These are phyloP conservation scores for Microtus oregoni DNA, from an alignment of 2,113 vertebrate genomes.

Conservation along the genomic window DNA sequence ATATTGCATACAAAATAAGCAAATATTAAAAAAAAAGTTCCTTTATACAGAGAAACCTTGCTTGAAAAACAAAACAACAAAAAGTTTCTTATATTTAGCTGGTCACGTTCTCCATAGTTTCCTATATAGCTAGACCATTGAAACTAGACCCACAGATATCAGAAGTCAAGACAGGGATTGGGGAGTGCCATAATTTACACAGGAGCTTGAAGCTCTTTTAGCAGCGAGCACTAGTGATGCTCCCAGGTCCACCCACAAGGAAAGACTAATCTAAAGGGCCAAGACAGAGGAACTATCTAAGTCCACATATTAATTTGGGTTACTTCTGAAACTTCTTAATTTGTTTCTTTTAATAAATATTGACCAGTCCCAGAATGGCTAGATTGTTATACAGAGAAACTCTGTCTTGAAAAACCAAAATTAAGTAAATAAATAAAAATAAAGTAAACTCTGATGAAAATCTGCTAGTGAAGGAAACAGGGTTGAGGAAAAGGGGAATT, in stretches of 20 bases:
- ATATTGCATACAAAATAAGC: no score
- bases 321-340: conserved; percentile 41
- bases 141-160: background rate
- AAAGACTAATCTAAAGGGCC: background rate
- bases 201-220: conserved; percentile 1
- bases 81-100: background rate
- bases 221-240: background rate
- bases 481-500: background rate
- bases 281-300: background rate
- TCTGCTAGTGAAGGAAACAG: background rate
- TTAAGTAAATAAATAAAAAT: background rate
- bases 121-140: background rate
- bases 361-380: background rate
- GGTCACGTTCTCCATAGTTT: background rate
- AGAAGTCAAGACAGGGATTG: conserved; percentile 7
- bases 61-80: background rate
- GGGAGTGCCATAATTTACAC: background rate
- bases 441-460: conserved; percentile 32
- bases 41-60: background rate
- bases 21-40: no score
- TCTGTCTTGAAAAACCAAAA: background rate
- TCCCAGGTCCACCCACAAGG: background rate
- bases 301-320: background rate
- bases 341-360: conserved; percentile 42
- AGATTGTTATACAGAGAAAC: background rate